phyloP scores from a whole-genome alignment of 2,797 vertebrate species.

The Sorex maritimensis region DNA sequence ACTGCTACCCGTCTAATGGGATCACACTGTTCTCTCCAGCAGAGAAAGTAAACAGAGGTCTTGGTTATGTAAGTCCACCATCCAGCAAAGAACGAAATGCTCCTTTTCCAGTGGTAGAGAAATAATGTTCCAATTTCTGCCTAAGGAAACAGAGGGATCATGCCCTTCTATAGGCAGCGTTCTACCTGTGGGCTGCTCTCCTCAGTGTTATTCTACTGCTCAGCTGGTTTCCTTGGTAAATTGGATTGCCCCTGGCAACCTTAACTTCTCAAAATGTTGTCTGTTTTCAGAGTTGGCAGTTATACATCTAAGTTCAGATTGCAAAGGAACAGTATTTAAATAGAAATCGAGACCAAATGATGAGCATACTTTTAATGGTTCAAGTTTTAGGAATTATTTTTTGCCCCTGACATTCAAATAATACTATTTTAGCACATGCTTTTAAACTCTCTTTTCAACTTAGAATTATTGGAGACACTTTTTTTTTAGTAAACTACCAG shows the following conservation, averaged over 20 bases:
- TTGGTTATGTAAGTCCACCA: neutral
- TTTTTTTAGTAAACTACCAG: neutral
- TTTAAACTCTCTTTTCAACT: constrained; percentile 14
- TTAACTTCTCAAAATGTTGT: neutral
- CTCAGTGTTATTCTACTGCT: fast-evolving
- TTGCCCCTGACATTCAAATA: constrained; percentile 20
- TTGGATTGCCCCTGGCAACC: constrained; percentile 48
- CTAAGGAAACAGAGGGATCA: constrained; percentile 37
- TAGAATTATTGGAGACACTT: neutral
- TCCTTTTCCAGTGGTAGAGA: constrained; percentile 13
- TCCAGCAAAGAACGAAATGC: constrained; percentile 14
- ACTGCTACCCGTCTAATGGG: neutral
- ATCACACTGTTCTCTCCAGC: neutral
- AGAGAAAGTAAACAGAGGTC: constrained; percentile 7
- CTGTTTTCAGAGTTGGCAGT: constrained; percentile 39
- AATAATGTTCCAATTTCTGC: constrained; percentile 28
- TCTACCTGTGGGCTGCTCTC: neutral
- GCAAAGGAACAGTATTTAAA: neutral
- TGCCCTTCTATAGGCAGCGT: neutral
- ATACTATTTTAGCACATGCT: neutral
- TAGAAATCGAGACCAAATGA: neutral
- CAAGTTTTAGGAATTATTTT: neutral
- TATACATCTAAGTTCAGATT: constrained; percentile 46
- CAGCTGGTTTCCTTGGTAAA: constrained; percentile 58
- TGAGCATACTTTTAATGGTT: neutral